A percentile compares a stretch with the other conserved stretches of the same genome.
phyloP scores from a whole-genome alignment of 2,888 invertebrate species.

The Troides helena region DNA sequence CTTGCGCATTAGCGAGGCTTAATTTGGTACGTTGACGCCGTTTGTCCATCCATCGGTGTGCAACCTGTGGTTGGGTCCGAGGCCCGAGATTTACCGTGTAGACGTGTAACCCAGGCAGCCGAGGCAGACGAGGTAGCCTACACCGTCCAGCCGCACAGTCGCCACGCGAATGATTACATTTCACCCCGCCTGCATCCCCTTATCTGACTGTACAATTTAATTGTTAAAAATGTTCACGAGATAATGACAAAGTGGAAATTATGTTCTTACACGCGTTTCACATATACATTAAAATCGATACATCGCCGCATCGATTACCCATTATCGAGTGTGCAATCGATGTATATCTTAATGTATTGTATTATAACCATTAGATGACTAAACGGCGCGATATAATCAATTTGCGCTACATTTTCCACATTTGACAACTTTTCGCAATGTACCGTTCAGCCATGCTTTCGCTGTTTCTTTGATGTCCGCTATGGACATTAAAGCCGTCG shows the following conservation, averaged over 20 bases:
- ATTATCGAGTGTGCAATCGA: constrained; percentile 20
- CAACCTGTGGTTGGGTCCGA: constrained; percentile 52
- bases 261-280: constrained; percentile 27
- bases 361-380: constrained; percentile 17
- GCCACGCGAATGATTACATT: background rate
- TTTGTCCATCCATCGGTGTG: constrained; percentile 65
- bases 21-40: constrained; percentile 55
- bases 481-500: too few relatives aligned
- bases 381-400: constrained; percentile 3
- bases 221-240: constrained; percentile 20
- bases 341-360: constrained; percentile 18
- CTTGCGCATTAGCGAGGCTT: constrained; percentile 39
- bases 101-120: constrained; percentile 40
- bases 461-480: constrained; percentile 1
- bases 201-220: constrained; percentile 19
- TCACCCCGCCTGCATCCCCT: background rate
- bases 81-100: constrained; percentile 56
- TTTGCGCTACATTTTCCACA: background rate
- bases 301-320: constrained; percentile 5
- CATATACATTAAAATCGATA: constrained; percentile 26
- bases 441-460: background rate
- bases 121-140: constrained; percentile 51
- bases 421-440: background rate
- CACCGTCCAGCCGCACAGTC: background rate
- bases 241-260: constrained; percentile 16